Evolutionary conservation across 2,888 invertebrate species (phyloP).

Genomic region (Tetropium fuscum): DNA sequence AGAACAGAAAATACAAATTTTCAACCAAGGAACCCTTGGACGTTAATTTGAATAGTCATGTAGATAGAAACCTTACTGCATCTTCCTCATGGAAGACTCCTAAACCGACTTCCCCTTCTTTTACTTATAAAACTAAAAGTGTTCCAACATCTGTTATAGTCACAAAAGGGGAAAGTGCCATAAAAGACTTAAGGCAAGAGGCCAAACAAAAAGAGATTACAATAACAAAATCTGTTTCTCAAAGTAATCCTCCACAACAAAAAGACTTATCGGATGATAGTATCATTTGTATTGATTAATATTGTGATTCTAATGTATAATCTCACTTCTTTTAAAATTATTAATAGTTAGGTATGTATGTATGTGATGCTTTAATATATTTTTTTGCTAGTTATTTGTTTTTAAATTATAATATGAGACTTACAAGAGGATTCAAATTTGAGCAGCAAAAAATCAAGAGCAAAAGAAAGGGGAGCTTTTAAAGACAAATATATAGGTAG

Average conservation of each 20-base stretch:
- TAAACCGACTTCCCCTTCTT: background rate
- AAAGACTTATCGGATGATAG: constrained; percentile 47
- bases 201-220: background rate
- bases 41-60: background rate
- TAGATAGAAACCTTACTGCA: constrained; percentile 9
- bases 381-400: background rate
- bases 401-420: too few species aligned
- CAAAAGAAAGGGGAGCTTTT: too few species aligned
- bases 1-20: background rate
- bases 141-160: background rate
- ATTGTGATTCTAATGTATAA: constrained; percentile 12
- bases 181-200: constrained; percentile 3
- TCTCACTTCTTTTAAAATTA: background rate
- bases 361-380: constrained; percentile 6
- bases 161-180: background rate
- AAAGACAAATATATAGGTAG: too few species aligned
- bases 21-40: background rate
- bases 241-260: constrained; percentile 1
- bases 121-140: background rate
- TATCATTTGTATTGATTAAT: constrained; percentile 50
- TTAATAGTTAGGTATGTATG: background rate
- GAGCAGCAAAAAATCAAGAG: too few species aligned
- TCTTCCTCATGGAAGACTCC: constrained; percentile 3
- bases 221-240: background rate
- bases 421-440: too few species aligned